phyloP scores from a whole-genome alignment of 2,888 invertebrate species.

The Diaphora mendica region DNA sequence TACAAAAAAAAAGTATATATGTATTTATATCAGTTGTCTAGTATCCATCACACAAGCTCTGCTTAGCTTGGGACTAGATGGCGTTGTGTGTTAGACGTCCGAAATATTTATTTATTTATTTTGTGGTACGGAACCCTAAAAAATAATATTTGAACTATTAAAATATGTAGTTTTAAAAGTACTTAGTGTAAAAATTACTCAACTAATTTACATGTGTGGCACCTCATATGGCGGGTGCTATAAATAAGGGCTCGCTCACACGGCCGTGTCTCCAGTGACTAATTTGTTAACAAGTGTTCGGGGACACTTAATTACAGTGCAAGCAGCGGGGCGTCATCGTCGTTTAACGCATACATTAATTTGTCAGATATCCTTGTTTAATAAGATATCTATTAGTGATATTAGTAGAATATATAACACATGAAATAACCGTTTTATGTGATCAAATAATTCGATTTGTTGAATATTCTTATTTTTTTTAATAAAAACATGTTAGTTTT shows the following conservation, averaged over 20 bases:
- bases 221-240: slow-evolving; percentile 53
- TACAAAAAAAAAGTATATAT: too few relatives aligned
- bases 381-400: slow-evolving; percentile 70
- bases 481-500: too few relatives aligned
- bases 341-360: slow-evolving; percentile 71
- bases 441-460: too few relatives aligned
- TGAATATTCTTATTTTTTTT: too few relatives aligned
- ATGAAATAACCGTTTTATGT: not conserved
- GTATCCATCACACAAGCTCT: too few relatives aligned
- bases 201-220: slow-evolving; percentile 35
- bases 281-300: slow-evolving; percentile 83
- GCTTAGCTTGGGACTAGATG: too few relatives aligned
- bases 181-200: slow-evolving; percentile 8
- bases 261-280: slow-evolving; percentile 69
- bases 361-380: slow-evolving; percentile 70
- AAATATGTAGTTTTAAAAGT: slow-evolving; percentile 1
- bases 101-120: too few relatives aligned
- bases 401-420: slow-evolving; percentile 65
- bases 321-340: slow-evolving; percentile 79
- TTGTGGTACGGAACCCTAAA: too few relatives aligned
- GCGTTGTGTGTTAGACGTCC: too few relatives aligned
- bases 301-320: slow-evolving; percentile 76
- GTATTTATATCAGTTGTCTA: too few relatives aligned
- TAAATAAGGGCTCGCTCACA: slow-evolving; percentile 75
- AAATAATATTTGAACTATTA: not conserved